Evolutionary conservation across 2,113 vertebrate genomes (phyloP).

Genomic region (Solea solea): DNA sequence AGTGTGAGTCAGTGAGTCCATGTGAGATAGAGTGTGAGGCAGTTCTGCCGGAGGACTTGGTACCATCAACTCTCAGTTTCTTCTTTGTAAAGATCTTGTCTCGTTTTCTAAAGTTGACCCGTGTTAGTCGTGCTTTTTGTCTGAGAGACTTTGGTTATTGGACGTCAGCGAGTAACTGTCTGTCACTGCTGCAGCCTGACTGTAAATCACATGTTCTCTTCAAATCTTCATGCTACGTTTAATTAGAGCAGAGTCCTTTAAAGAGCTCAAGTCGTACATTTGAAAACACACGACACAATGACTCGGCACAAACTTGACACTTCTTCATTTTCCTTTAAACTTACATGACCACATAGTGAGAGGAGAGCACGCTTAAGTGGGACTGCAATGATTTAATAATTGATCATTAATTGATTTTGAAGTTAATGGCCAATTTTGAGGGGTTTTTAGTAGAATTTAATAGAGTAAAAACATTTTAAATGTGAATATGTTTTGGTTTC

Average conservation of each 20-base stretch:
- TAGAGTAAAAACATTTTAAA: too few relatives aligned
- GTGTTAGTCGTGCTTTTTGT: slow-evolving; percentile 38
- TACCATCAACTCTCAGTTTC: slow-evolving; percentile 44
- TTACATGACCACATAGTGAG: slow-evolving; percentile 27
- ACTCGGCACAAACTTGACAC: not conserved
- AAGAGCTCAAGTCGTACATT: slow-evolving; percentile 2
- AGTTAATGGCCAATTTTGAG: not conserved
- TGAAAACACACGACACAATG: slow-evolving; percentile 30
- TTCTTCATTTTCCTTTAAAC: slow-evolving; percentile 33
- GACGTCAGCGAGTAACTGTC: slow-evolving; percentile 12
- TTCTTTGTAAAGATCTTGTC: slow-evolving; percentile 50
- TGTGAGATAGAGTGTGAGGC: slow-evolving; percentile 34
- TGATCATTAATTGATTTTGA: not conserved
- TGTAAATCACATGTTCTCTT: slow-evolving; percentile 16
- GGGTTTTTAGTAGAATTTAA: too few relatives aligned
- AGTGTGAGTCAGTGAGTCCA: slow-evolving; percentile 23
- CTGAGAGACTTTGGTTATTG: slow-evolving; percentile 20
- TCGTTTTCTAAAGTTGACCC: slow-evolving; percentile 41
- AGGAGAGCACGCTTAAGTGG: slow-evolving; percentile 13
- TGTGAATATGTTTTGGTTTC: too few relatives aligned
- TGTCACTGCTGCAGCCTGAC: slow-evolving; percentile 27
- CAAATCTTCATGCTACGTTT: slow-evolving; percentile 4
- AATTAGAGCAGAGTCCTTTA: slow-evolving; percentile 53
- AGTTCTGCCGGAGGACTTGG: slow-evolving; percentile 36
- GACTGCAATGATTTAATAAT: not conserved